Evolutionary conservation across 2,113 vertebrate genomes (phyloP), one percentile per base, ranked within the genome.

Genomic region (Centropus unirufus): DNA sequence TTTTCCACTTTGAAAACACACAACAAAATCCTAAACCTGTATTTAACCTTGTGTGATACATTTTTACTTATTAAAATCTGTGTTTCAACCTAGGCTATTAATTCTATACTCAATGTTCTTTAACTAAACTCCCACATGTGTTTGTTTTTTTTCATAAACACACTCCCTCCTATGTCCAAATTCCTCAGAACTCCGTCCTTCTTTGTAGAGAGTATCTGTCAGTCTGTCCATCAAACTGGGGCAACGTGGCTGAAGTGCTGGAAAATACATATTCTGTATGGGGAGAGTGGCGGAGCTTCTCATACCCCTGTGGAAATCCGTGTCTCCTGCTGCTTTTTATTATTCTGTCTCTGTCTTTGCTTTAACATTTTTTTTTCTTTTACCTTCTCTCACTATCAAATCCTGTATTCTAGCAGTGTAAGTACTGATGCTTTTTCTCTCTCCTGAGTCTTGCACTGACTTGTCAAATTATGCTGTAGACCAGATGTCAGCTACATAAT

Each of bases 401-500:
- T 89, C n/a, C 44, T 74, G 27, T 30, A 63, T 74, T 51, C 73
- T 74, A 58, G 21, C 15, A 66, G 40, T 8, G 1, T 77, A 49
- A 3, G 18, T 77, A 47, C 49, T 89, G 80, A 24, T 27, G 54
- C 61, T 79, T 92, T 69, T 36, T 69, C 29, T 68, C 82, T 86
- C 68, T 93, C 80, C 36, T 3, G 27, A 69, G 63, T 57, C 77
- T 89, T 81, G 34, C 40, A 74, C 40, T 54, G 46, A 54, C 84
- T 87, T 87, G 64, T 67, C 51, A 87, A 94, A 81, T 84, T 81
- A 87, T 84, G 23, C 46, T 81, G 40, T 62, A 79, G 55, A 89
- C 30, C 55, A 91, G 63, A 61, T 62, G 68, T 58, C 49, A 83
- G 51, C 77, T 87, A 78, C 55, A 54, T 76, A 80, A 58, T 77